Conservation (phyloP, 2,888 invertebrate genomes). For the Ametastegia equiseti region DNA sequence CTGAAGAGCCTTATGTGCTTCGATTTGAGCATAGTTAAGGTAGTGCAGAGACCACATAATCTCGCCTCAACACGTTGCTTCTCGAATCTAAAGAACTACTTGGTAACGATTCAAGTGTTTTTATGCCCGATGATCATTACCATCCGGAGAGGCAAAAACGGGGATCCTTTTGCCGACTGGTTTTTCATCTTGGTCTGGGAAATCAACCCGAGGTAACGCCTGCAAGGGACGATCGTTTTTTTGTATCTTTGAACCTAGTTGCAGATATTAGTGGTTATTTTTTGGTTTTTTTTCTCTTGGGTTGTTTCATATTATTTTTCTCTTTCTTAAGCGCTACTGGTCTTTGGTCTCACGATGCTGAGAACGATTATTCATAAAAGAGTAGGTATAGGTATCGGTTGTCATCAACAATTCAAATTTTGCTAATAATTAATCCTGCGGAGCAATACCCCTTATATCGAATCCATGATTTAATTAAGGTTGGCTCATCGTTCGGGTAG, state of each 20-base stretch:
- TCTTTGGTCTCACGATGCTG: not conserved
- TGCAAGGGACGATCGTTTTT: not conserved
- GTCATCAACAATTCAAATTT: conserved; percentile 36
- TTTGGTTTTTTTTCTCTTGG: not conserved
- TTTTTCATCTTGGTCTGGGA: not conserved
- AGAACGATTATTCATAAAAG: not conserved
- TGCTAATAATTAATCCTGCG: conserved; percentile 17
- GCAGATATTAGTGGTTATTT: too few species aligned
- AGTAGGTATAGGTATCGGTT: too few species aligned
- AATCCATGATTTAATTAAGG: conserved; percentile 17
- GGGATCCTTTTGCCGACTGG: not conserved
- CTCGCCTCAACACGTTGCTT: not conserved
- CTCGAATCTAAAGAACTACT: conserved; percentile 9
- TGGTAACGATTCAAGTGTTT: conserved; percentile 26
- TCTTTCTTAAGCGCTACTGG: not conserved
- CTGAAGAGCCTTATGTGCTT: not conserved
- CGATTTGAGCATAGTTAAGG: not conserved
- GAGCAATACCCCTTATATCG: not conserved
- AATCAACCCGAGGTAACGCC: not conserved
- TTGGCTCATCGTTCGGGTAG: conserved; percentile 5
- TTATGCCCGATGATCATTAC: conserved; percentile 35
- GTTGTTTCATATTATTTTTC: too few species aligned
- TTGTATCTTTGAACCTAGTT: too few species aligned
- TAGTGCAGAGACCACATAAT: conserved; percentile 7
- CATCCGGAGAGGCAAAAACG: conserved; percentile 21